phyloP scores from a whole-genome alignment of 1,140 invertebrate species.

The Halesus radiatus region DNA sequence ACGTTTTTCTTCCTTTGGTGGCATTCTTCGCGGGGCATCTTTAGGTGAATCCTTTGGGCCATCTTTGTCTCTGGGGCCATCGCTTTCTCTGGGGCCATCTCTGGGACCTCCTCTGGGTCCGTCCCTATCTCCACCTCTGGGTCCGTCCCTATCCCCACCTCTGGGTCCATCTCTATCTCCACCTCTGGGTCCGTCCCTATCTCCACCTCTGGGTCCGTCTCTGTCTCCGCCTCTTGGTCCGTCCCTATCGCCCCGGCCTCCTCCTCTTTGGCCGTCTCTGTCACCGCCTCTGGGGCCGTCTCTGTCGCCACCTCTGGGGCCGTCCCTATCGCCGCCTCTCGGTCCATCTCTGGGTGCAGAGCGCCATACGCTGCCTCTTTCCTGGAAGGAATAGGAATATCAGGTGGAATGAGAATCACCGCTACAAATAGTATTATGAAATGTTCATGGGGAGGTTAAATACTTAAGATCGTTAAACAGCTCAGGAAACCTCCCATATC shows the following conservation, averaged over 20 bases:
- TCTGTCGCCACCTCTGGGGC: conserved; percentile 34
- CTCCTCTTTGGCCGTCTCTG: conserved; percentile 32
- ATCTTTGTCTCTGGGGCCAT: conserved; percentile 38
- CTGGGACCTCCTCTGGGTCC: conserved; percentile 39
- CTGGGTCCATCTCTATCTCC: conserved; percentile 41
- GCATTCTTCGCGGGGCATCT: conserved; percentile 47
- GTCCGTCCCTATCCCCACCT: conserved; percentile 32
- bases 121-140: conserved; percentile 39
- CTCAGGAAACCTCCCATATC: too few species aligned
- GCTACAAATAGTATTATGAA: too few species aligned
- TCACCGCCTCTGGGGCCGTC: conserved; percentile 15
- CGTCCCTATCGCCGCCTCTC: conserved; percentile 33
- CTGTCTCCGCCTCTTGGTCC: conserved; percentile 44
- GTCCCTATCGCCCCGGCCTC: conserved; percentile 37
- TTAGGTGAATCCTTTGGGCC: conserved; percentile 45
- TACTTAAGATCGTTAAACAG: too few species aligned
- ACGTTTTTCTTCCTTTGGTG: conserved; percentile 53
- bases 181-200: conserved; percentile 25
- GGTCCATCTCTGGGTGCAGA: conserved; percentile 32
- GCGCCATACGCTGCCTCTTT: conserved; percentile 36
- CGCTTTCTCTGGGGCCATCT: conserved; percentile 30
- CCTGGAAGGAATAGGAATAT: conserved; percentile 2
- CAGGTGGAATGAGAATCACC: too few species aligned
- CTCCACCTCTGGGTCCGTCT: conserved; percentile 38
- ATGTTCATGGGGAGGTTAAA: too few species aligned